A percentile compares a stretch with the other conserved stretches of the same genome.
These are phyloP conservation scores for Fulmarus glacialis DNA, from an alignment of 2,113 vertebrate species.

Conservation along the genomic window DNA sequence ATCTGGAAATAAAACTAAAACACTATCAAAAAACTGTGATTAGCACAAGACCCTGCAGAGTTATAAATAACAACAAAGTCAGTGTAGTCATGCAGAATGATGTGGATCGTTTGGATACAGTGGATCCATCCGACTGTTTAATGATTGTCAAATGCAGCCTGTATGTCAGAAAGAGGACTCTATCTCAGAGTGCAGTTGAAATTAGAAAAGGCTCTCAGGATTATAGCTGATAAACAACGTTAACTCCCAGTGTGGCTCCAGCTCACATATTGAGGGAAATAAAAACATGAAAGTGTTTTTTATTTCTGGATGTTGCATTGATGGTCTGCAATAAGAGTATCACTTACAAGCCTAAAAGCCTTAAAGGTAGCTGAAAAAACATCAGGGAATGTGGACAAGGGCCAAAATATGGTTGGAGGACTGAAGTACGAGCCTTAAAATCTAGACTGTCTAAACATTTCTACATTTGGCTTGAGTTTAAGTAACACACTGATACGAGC, in stretches of 20 bases:
- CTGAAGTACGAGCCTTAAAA: neutral
- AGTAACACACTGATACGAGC: neutral
- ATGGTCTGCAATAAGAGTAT: neutral
- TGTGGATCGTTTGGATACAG: neutral
- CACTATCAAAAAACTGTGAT: neutral
- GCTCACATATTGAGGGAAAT: fast-evolving
- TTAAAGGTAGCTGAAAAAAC: neutral
- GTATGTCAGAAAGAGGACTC: neutral
- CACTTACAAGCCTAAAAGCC: neutral
- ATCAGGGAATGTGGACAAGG: neutral
- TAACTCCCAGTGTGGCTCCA: neutral
- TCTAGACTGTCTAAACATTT: neutral
- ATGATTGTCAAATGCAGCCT: neutral
- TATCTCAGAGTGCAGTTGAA: neutral
- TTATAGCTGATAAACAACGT: neutral
- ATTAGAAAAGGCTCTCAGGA: neutral
- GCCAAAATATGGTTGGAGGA: neutral
- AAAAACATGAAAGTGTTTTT: neutral
- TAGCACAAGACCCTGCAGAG: neutral
- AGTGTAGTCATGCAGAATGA: neutral
- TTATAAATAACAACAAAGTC: neutral
- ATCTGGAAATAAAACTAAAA: neutral
- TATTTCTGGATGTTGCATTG: neutral
- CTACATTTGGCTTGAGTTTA: neutral
- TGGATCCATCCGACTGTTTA: neutral